phyloP scores from a whole-genome alignment of 2,113 vertebrate genomes.

The Capreolus pygargus region DNA sequence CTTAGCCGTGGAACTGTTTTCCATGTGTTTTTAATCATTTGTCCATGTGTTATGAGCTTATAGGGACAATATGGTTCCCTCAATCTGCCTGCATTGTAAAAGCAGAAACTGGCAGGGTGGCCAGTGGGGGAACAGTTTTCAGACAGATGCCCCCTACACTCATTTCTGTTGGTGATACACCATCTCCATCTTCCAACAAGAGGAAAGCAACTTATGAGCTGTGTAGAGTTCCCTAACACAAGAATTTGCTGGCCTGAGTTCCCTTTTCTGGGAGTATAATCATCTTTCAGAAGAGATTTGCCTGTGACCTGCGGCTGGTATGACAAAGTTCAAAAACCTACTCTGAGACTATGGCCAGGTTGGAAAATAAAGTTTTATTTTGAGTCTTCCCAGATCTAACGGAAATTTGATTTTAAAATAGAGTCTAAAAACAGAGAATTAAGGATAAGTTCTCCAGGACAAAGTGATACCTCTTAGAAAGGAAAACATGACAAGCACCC shows the following conservation, averaged over 20 bases:
- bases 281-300: not conserved
- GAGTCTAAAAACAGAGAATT: not conserved
- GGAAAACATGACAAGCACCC: not conserved
- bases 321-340: constrained; percentile 23
- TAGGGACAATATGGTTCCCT: constrained; percentile 72
- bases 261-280: not conserved
- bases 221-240: constrained; percentile 1
- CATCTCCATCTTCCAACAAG: constrained; percentile 50
- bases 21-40: constrained; percentile 79
- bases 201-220: constrained; percentile 49
- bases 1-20: constrained; percentile 70
- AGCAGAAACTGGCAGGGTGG: constrained; percentile 63
- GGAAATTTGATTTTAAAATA: constrained; percentile 58
- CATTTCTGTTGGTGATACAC: constrained; percentile 60
- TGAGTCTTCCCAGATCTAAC: not conserved
- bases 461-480: constrained; percentile 31
- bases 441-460: constrained; percentile 25
- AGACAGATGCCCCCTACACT: constrained; percentile 62
- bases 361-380: constrained; percentile 37
- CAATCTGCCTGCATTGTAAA: constrained; percentile 68
- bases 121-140: constrained; percentile 44
- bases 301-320: not conserved
- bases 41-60: constrained; percentile 76
- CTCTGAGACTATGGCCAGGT: constrained; percentile 1
- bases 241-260: not conserved